Percentiles rank a stretch among this genome's conserved stretches.
Evolutionary conservation across 2,888 invertebrate genomes (phyloP).

Genomic region (Laspeyria flexula): DNA sequence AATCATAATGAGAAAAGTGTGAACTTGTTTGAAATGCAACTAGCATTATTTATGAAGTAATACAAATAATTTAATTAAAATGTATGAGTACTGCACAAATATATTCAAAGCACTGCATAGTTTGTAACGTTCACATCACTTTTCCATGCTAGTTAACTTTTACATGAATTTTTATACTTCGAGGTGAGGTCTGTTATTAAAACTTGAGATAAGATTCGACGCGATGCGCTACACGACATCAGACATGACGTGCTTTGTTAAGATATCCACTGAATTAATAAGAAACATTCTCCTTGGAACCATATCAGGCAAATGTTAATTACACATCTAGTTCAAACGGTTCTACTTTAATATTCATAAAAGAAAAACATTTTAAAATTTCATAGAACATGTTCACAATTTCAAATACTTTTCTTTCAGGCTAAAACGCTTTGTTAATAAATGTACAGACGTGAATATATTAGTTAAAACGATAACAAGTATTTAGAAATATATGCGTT

Average conservation of each 20-base stretch:
- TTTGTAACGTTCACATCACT: conserved; percentile 37
- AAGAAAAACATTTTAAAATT: neutral
- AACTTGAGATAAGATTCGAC: conserved; percentile 70
- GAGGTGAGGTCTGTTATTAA: conserved; percentile 67
- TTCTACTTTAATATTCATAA: neutral
- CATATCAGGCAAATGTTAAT: conserved; percentile 18
- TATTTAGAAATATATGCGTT: conserved; percentile 14
- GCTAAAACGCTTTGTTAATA: neutral
- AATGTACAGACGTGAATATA: neutral
- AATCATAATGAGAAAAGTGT: neutral
- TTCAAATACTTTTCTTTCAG: neutral
- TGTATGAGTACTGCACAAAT: neutral
- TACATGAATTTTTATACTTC: conserved; percentile 65
- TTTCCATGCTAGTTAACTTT: conserved; percentile 57
- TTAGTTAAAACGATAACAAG: neutral
- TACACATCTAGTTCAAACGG: neutral
- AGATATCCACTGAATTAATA: conserved; percentile 45
- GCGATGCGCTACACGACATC: conserved; percentile 68
- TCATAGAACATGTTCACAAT: neutral
- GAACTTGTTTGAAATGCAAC: neutral
- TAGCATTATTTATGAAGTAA: neutral
- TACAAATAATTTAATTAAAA: conserved; percentile 3
- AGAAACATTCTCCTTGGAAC: conserved; percentile 37
- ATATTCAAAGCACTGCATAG: conserved; percentile 40
- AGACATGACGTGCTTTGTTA: conserved; percentile 51